Conservation (phyloP, 2,888 invertebrate species). For the Branchellion lobata region DNA sequence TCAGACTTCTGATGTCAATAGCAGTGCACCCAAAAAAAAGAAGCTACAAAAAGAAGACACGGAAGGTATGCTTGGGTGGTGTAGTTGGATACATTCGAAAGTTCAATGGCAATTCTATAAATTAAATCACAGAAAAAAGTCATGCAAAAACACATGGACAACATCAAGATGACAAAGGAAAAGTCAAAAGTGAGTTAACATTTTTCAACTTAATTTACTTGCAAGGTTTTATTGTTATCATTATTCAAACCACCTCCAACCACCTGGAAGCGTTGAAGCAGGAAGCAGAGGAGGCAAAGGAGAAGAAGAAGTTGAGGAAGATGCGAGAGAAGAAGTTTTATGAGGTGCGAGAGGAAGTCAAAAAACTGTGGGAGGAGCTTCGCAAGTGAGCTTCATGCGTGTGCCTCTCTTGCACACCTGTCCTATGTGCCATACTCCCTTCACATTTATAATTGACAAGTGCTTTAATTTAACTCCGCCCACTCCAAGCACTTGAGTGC, state of each 20-base stretch:
- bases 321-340: conserved; percentile 48
- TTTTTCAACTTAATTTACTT: background rate
- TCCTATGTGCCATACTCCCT: no score
- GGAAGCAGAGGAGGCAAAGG: conserved; percentile 48
- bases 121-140: background rate
- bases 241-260: background rate
- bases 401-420: no score
- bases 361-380: conserved; percentile 51
- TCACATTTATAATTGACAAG: no score
- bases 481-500: no score
- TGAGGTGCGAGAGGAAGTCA: conserved; percentile 45
- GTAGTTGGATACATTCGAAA: no score
- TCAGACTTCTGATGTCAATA: no score
- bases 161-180: background rate
- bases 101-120: no score
- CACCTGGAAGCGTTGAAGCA: conserved; percentile 16
- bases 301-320: conserved; percentile 49
- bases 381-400: conserved; percentile 47
- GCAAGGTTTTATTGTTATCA: background rate
- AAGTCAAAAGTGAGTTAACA: background rate
- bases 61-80: no score
- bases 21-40: background rate
- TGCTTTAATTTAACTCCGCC: no score
- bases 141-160: background rate
- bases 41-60: background rate